Percentiles rank a stretch among this genome's conserved stretches.
These are phyloP conservation scores for Rhinichthys osculus DNA, from an alignment of 2,797 vertebrate species.

Conservation along the genomic window DNA sequence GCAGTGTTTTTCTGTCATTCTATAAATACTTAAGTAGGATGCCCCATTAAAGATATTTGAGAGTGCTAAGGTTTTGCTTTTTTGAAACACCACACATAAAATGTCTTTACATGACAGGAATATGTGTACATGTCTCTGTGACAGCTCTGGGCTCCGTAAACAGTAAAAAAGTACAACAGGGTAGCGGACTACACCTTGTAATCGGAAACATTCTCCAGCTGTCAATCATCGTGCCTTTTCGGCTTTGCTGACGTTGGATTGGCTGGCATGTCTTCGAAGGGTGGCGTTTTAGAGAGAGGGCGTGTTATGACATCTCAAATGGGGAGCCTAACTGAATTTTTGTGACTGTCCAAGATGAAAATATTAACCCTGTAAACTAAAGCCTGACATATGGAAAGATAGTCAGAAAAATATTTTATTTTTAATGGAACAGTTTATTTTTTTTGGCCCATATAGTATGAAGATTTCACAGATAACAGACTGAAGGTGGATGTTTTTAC, in stretches of 20 bases:
- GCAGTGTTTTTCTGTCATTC: not conserved
- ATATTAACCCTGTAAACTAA: not conserved
- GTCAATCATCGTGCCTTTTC: not conserved
- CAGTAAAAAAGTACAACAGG: not conserved
- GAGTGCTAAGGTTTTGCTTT: not conserved
- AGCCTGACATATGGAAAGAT: not conserved
- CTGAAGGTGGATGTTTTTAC: not conserved
- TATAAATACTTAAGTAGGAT: not conserved
- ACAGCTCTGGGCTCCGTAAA: conserved; percentile 1
- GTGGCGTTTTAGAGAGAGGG: not conserved
- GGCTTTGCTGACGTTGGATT: not conserved
- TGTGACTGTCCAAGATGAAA: not conserved
- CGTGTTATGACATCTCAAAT: not conserved
- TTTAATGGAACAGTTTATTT: not conserved
- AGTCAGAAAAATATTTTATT: not conserved
- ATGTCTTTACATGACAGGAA: not conserved
- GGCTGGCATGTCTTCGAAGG: conserved; percentile 7
- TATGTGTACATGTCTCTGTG: conserved; percentile 4
- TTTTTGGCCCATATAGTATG: not conserved
- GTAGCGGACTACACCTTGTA: not conserved
- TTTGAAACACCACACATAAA: not conserved
- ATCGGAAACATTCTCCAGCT: conserved; percentile 14
- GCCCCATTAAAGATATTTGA: not conserved
- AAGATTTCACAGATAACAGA: no score
- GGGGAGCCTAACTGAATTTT: not conserved